Conservation (phyloP, 2,888 invertebrate genomes). For the Philonicus albiceps region DNA sequence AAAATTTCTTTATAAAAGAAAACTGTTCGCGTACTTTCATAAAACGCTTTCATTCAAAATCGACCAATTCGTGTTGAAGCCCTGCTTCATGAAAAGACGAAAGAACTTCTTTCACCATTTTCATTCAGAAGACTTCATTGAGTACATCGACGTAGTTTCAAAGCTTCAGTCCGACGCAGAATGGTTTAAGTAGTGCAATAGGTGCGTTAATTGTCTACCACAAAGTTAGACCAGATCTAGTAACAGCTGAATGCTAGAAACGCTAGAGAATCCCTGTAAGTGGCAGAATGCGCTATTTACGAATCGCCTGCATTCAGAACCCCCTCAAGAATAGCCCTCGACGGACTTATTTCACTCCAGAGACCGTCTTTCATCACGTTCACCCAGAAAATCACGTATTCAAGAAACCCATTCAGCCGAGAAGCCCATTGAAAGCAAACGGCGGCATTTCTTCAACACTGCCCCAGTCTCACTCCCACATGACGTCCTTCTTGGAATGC, state of each 20-base stretch:
- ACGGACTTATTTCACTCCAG: neutral
- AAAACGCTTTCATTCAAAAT: neutral
- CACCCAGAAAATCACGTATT: slow-evolving; percentile 3
- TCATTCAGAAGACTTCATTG: neutral
- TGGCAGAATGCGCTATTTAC: neutral
- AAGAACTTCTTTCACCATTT: neutral
- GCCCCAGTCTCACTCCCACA: neutral
- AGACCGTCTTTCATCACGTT: neutral
- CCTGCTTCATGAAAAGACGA: neutral
- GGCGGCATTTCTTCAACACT: neutral
- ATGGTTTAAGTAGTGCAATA: neutral
- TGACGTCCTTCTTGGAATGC: neutral
- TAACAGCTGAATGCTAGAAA: neutral
- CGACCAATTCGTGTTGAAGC: neutral
- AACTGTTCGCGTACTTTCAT: neutral
- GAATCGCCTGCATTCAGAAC: neutral
- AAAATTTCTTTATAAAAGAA: neutral
- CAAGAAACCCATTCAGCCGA: neutral
- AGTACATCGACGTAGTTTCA: neutral
- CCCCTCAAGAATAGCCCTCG: neutral
- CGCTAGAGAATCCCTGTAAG: neutral
- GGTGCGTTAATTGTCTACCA: neutral
- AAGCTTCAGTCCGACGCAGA: neutral
- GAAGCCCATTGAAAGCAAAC: neutral
- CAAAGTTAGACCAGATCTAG: neutral